Evolutionary conservation across 1,140 invertebrate genomes (phyloP), one percentile per base, ranked within the genome.

Genomic region (Mactra quadrangularis): DNA sequence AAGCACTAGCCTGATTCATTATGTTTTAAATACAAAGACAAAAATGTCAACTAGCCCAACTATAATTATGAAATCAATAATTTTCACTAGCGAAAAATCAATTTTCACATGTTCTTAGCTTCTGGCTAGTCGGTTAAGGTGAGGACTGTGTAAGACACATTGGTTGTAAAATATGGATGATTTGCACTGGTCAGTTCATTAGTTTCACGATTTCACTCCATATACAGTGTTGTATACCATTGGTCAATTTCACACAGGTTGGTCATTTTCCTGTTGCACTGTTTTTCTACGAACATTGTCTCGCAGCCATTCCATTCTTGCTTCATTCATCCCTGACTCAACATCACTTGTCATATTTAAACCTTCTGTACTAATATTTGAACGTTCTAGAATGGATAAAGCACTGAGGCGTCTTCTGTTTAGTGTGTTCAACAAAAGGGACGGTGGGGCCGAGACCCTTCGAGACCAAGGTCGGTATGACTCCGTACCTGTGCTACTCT

Each of bases 301-400:
- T 45, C 70, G 47, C n/a, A 74, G 41, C 79, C 68, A 74, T 45
- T 82, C 79, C 31, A 72, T 45, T 29, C 71, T 60, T 27, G 79
- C 79, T n/a, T 74, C 71, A 41, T 60, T 74, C 70, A 75, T 55
- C 6, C 68, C 71, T 11, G 79, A 47, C 57, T 82, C 79, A 41
- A 82, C 47, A 15, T 82, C 68, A 29, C 29, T 64, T 11, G 68
- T 64, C 15, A 75, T n/a, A 22, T 71, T 38, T 31, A 81, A 45
- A 15, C 79, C 68, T 25, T 72, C 68, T n/a, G 70, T 75, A 35
- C 50, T 74, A 11, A 74, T 82, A 33, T 82, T 82, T 22, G 79
- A 35, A 35, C 70, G 45, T 33, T 66, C 71, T 33, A 82, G 59
- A 27, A 82, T 74, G 11, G 79, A 82, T n/a, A 82, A 66, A 19